phyloP scores from a whole-genome alignment of 2,797 vertebrate genomes.

The Clarias fuscus region DNA sequence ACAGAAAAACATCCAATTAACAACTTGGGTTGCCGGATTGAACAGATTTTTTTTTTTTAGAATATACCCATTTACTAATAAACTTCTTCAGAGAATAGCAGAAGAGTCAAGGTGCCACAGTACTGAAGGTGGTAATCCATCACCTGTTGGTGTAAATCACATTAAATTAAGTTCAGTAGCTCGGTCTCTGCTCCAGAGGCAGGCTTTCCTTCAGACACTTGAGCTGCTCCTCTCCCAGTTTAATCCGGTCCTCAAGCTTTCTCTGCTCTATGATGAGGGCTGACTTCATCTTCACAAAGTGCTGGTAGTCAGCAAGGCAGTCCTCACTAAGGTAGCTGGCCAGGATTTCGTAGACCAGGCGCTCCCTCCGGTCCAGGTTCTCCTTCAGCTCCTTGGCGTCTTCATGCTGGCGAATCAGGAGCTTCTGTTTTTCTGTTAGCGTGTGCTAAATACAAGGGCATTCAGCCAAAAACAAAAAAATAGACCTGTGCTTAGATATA shows the following conservation, averaged over 20 bases:
- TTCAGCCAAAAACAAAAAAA: not conserved
- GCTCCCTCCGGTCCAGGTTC: conserved; percentile 89
- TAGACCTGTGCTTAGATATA: not conserved
- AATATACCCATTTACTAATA: not conserved
- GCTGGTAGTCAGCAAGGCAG: conserved; percentile 86
- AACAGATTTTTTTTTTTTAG: not conserved
- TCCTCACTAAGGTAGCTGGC: conserved; percentile 81
- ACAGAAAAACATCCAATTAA: not conserved
- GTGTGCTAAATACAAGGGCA: conserved; percentile 72
- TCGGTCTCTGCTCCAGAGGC: conserved; percentile 68
- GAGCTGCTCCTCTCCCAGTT: conserved; percentile 92
- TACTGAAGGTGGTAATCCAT: not conserved
- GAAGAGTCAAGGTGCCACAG: not conserved
- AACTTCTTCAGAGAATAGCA: not conserved
- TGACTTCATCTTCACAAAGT: conserved; percentile 97
- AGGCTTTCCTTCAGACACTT: conserved; percentile 90
- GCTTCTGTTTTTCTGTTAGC: conserved; percentile 84
- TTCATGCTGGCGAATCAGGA: conserved; percentile 88
- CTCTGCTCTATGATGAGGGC: conserved; percentile 93
- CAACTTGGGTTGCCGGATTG: too few species aligned
- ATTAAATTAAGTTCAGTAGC: conserved; percentile 17
- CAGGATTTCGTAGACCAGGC: conserved; percentile 82
- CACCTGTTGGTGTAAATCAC: not conserved
- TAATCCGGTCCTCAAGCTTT: conserved; percentile 94
- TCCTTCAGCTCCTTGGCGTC: conserved; percentile 95